Percentiles rank a stretch among this genome's conserved stretches.
phyloP scores from a whole-genome alignment of 2,797 vertebrate species.

The Sebastes cheni region DNA sequence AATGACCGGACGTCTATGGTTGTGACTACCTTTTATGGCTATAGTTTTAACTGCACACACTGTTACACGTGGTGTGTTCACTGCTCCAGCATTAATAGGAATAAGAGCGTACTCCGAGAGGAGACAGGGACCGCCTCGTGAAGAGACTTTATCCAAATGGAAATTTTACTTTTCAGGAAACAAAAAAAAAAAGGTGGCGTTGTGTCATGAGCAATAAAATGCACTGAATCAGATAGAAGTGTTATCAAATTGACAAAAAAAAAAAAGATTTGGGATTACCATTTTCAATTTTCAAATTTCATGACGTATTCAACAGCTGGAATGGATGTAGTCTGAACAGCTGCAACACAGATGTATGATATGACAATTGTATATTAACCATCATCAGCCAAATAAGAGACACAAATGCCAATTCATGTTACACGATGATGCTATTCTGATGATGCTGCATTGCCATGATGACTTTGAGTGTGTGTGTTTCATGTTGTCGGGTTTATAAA shows the following conservation, averaged over 20 bases:
- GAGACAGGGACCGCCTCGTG: slow-evolving; percentile 29
- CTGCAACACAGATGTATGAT: slow-evolving; percentile 41
- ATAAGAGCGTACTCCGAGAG: slow-evolving; percentile 13
- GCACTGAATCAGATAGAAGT: slow-evolving; percentile 47
- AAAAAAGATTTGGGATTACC: slow-evolving; percentile 19
- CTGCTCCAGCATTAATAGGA: slow-evolving; percentile 46
- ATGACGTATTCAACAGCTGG: slow-evolving; percentile 32
- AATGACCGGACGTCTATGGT: slow-evolving; percentile 59
- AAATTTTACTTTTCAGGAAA: slow-evolving; percentile 63
- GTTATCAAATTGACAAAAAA: slow-evolving; percentile 28
- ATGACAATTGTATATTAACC: slow-evolving; percentile 41
- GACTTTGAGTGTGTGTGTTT: slow-evolving; percentile 23
- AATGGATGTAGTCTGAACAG: slow-evolving; percentile 33
- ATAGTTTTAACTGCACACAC: slow-evolving; percentile 49
- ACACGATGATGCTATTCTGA: slow-evolving; percentile 66
- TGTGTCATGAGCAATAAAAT: slow-evolving; percentile 73
- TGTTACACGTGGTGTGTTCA: slow-evolving; percentile 44
- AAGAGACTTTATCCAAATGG: slow-evolving; percentile 49
- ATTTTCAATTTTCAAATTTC: slow-evolving; percentile 30
- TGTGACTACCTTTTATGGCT: slow-evolving; percentile 68
- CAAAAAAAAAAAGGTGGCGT: slow-evolving; percentile 16
- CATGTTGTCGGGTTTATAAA: slow-evolving; percentile 9
- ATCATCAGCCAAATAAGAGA: slow-evolving; percentile 32
- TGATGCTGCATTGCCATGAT: slow-evolving; percentile 53
- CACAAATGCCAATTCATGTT: slow-evolving; percentile 50